phyloP scores from a whole-genome alignment of 2,888 invertebrate genomes.

The Habroteleia sp. region DNA sequence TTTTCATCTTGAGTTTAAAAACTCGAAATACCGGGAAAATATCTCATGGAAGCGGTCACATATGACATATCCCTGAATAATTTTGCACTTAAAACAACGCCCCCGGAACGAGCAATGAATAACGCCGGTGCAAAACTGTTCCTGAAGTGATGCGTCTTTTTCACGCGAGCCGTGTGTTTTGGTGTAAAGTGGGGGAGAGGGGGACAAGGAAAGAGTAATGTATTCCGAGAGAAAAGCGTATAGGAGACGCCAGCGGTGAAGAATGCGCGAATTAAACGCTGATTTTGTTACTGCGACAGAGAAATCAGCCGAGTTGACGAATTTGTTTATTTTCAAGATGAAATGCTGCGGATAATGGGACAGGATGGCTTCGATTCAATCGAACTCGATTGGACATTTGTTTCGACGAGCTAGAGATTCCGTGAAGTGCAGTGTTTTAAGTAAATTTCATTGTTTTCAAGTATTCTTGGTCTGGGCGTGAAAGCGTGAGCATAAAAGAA shows the following conservation, averaged over 20 bases:
- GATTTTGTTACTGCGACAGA: slow-evolving; percentile 48
- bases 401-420: slow-evolving; percentile 16
- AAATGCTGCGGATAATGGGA: slow-evolving; percentile 41
- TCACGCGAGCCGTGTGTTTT: slow-evolving; percentile 51
- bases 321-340: slow-evolving; percentile 59
- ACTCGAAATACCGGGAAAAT: not conserved
- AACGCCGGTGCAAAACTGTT: slow-evolving; percentile 43
- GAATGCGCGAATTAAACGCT: slow-evolving; percentile 59
- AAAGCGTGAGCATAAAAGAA: slow-evolving; percentile 20
- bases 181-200: slow-evolving; percentile 12
- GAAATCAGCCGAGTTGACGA: slow-evolving; percentile 47
- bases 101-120: slow-evolving; percentile 43
- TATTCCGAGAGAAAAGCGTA: slow-evolving; percentile 53
- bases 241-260: slow-evolving; percentile 46
- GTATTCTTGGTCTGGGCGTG: slow-evolving; percentile 17
- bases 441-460: slow-evolving; percentile 45
- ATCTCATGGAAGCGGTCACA: slow-evolving; percentile 9
- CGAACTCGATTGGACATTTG: slow-evolving; percentile 54
- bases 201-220: slow-evolving; percentile 39
- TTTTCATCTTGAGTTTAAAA: too few relatives aligned
- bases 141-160: slow-evolving; percentile 54
- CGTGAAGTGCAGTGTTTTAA: slow-evolving; percentile 40
- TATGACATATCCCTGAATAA: slow-evolving; percentile 34
- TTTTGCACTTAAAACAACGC: slow-evolving; percentile 40
- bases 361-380: slow-evolving; percentile 47